Conservation (phyloP, 2,888 invertebrate species). For the Toxonevra muliebris region DNA sequence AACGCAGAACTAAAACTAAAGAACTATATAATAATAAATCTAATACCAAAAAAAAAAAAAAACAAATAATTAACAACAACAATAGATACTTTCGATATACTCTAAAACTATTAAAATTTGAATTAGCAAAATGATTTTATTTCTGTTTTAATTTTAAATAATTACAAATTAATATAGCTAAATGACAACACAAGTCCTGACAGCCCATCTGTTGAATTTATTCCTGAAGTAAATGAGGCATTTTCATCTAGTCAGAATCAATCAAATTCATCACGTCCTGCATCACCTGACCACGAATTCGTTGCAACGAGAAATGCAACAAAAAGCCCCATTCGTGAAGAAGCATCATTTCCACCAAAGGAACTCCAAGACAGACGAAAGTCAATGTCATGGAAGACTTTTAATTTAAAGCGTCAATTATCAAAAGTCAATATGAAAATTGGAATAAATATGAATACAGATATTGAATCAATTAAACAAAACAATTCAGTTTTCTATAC, state of each 20-base stretch:
- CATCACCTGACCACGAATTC: slow-evolving; percentile 65
- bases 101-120: background rate
- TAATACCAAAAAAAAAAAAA: too few relatives aligned
- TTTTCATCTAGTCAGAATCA: slow-evolving; percentile 50
- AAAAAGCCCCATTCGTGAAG: slow-evolving; percentile 41
- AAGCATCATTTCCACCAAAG: slow-evolving; percentile 49
- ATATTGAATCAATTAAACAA: slow-evolving; percentile 65
- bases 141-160: slow-evolving; percentile 34
- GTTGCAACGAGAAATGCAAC: slow-evolving; percentile 31
- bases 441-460: slow-evolving; percentile 54
- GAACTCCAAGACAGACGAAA: slow-evolving; percentile 70
- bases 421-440: slow-evolving; percentile 75
- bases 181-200: slow-evolving; percentile 55
- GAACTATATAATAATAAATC: too few relatives aligned
- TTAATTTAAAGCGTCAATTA: slow-evolving; percentile 83
- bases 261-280: slow-evolving; percentile 65
- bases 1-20: too few relatives aligned
- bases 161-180: slow-evolving; percentile 47
- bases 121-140: slow-evolving; percentile 21
- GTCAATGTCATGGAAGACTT: slow-evolving; percentile 78
- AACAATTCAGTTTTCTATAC: slow-evolving; percentile 61
- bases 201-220: slow-evolving; percentile 57
- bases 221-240: slow-evolving; percentile 53
- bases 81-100: too few relatives aligned
- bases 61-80: too few relatives aligned